Evolutionary conservation across 2,888 invertebrate species (phyloP), one percentile per base, ranked within the genome.

Genomic region (Eremobia ochroleuca): DNA sequence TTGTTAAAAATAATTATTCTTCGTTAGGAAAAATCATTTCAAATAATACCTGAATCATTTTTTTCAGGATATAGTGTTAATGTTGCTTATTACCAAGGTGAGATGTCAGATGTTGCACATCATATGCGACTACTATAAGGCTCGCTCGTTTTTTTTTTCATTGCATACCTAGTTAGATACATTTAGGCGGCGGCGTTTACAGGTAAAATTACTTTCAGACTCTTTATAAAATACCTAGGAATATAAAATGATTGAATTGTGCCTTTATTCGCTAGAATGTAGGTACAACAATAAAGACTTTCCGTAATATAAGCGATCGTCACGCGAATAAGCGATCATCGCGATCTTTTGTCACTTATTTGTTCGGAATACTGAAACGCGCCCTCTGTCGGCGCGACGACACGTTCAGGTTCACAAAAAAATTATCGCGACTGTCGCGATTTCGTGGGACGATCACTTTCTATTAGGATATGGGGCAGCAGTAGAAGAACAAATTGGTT

Each of bases 181-280:
- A 58, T 11, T 43, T 28, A 25, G 28, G 13, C 28, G 11, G 28
- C 21, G 1, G 13, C 43, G 68, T 43, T 71, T 46, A 71, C 34
- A 69, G 43, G n/a, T 69, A 71, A 69, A 71, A 71, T 68, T n/a
- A 46, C 2, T 34, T 68, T 13, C 18, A 68, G 13, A 25, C 49
- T 31, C 31, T 25, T 31, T 67, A 37, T 4, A 58, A 31, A 25
- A 52, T 52, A 31, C 21, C 8, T 31, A 59, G 21, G 21, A n/a
- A 37, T 4, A 67, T 25, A 31, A 25, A 46, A 49, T 49, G 25
- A 49, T 21, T 49, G 21, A 49, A 49, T 49, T 21, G 2, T 46
- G 5, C 21, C 46, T 46, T 46, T 21, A 49, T 49, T 49, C 21
- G 49, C 49, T 49, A 49, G 49, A 25, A 49, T 49, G 21, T 43